Base-by-base conservation (phyloP, 2,888 invertebrate genomes). In the Notocelia uddmanniana region DNA sequence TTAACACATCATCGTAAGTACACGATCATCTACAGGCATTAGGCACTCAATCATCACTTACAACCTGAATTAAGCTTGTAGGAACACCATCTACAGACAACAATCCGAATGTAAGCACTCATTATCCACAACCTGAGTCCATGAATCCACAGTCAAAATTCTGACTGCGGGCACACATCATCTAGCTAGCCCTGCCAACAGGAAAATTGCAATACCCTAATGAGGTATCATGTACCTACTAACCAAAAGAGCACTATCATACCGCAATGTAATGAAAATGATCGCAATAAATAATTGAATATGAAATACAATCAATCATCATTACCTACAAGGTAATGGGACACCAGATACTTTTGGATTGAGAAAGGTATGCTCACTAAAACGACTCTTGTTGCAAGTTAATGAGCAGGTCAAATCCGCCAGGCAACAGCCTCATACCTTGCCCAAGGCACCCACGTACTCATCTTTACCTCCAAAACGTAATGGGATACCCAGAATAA, bases 21-120 rank as follows among this genome's bases (percentile, higher is more conserved):
- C n/a, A 45, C 45, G n/a, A 45, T 45, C 45, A 45, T 45, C 45
- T 45, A 45, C n/a, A n/a, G n/a, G n/a, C n/a, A n/a, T n/a, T 45
- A 45, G 45, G 45, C 45, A 45, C 45, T 45, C 45, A 9, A 1
- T 45, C 10, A 45, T 45, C 45, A 15, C 15, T 15, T 45, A 45
- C 45, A 45, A 45, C 45, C 45, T 45, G n/a, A 45, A 15, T n/a
- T 15, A 45, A 15, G 45, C 15, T 9, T n/a, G 45, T 45, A 45
- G 45, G 45, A 45, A 45, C 45, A 45, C 45, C 45, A 15, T 45
- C 45, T 10, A 45, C 45, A 45, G 45, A 13, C 45, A 45, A n/a
- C 45, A 45, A n/a, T 10, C 45, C n/a, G 45, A 45, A n/a, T n/a
- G n/a, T n/a, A n/a, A n/a, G n/a, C n/a, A n/a, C n/a, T n/a, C n/a